phyloP scores from a whole-genome alignment of 2,113 vertebrate genomes.

The Dasyurus viverrinus region DNA sequence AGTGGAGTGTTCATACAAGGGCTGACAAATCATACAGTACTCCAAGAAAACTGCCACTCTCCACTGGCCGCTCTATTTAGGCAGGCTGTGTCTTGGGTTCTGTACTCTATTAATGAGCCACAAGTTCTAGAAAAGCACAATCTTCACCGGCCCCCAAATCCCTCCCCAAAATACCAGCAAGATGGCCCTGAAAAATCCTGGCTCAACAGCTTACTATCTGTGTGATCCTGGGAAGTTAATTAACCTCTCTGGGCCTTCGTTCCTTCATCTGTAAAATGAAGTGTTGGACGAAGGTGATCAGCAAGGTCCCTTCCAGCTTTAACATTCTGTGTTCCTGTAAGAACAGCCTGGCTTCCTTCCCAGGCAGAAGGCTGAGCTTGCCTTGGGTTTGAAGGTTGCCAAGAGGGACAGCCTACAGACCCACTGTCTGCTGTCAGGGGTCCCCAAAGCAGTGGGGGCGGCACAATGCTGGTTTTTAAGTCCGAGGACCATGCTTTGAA shows the following conservation, averaged over 20 bases:
- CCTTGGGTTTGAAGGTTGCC: neutral
- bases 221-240: neutral
- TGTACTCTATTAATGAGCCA: neutral
- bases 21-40: neutral
- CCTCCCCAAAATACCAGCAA: neutral
- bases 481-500: neutral
- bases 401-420: neutral
- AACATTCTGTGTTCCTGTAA: neutral
- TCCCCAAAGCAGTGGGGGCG: neutral
- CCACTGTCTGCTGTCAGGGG: neutral
- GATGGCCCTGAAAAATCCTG: neutral
- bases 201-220: neutral
- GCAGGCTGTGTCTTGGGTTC: neutral
- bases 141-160: neutral
- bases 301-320: neutral
- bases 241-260: neutral
- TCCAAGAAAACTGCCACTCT: neutral
- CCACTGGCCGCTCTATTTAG: neutral
- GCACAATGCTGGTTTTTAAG: neutral
- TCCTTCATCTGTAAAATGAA: neutral
- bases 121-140: neutral
- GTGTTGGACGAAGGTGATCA: neutral
- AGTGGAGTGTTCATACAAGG: neutral
- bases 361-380: neutral
- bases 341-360: neutral